Evolutionary conservation across 2,888 invertebrate genomes (phyloP).

Genomic region (Onthophagus sagittarius): DNA sequence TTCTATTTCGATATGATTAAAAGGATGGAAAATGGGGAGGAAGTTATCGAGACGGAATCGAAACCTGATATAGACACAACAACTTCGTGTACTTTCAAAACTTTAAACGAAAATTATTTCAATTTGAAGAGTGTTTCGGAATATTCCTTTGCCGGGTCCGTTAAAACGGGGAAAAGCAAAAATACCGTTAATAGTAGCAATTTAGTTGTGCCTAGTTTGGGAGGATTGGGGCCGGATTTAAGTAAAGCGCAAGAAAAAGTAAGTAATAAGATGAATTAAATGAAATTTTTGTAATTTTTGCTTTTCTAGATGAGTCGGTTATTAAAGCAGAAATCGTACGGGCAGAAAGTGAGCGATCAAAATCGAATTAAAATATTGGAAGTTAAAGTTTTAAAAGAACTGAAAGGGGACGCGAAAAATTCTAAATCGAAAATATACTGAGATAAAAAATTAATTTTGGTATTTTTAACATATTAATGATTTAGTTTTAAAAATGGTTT

Average conservation of each 20-base stretch:
- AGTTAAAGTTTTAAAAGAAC: slow-evolving; percentile 30
- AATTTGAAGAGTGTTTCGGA: slow-evolving; percentile 26
- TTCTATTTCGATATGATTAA: slow-evolving; percentile 30
- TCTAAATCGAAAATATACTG: slow-evolving; percentile 14
- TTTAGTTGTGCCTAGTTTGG: slow-evolving; percentile 28
- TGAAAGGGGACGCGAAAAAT: slow-evolving; percentile 31
- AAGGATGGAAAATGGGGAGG: slow-evolving; percentile 17
- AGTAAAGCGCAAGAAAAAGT: slow-evolving; percentile 29
- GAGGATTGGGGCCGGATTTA: slow-evolving; percentile 32
- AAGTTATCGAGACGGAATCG: neutral
- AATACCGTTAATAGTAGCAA: neutral
- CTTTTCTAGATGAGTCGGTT: slow-evolving; percentile 29
- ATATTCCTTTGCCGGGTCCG: slow-evolving; percentile 11
- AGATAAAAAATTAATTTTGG: no score
- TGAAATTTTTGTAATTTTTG: neutral
- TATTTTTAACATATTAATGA: no score
- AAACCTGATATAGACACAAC: neutral
- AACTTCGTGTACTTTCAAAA: neutral
- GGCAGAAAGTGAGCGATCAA: slow-evolving; percentile 33
- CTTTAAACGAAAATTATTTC: neutral
- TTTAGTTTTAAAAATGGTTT: no score
- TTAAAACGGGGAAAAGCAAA: slow-evolving; percentile 6
- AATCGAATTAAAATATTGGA: slow-evolving; percentile 34
- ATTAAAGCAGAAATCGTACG: slow-evolving; percentile 32
- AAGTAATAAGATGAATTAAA: slow-evolving; percentile 14